phyloP scores from a whole-genome alignment of 2,113 vertebrate species.

The Arizona elegans region DNA sequence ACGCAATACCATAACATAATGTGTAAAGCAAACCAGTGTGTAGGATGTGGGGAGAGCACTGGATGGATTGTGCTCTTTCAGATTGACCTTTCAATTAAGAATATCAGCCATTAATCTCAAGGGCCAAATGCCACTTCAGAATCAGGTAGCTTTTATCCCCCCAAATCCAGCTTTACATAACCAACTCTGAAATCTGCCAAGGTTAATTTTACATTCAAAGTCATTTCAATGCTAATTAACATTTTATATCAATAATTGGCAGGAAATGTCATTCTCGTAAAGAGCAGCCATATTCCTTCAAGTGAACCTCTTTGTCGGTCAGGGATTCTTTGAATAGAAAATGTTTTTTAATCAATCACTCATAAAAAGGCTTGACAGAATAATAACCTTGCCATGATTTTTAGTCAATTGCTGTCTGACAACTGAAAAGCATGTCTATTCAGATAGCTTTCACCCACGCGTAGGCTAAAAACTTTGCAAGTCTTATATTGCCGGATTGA shows the following conservation, averaged over 20 bases:
- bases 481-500: conserved; percentile 37
- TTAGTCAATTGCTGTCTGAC: conserved; percentile 54
- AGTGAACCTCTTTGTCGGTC: conserved; percentile 40
- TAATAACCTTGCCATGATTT: conserved; percentile 50
- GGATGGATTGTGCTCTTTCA: background rate
- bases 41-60: background rate
- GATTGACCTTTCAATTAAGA: background rate
- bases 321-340: conserved; percentile 27
- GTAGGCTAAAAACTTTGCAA: conserved; percentile 45
- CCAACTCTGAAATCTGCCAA: conserved; percentile 10
- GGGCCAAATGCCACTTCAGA: background rate
- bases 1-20: background rate
- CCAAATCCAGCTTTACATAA: background rate
- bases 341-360: conserved; percentile 45
- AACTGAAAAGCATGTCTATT: conserved; percentile 54
- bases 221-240: conserved; percentile 24
- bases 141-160: background rate
- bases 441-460: conserved; percentile 41
- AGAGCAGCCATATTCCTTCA: conserved; percentile 24
- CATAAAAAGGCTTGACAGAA: conserved; percentile 55
- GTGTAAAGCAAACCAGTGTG: background rate
- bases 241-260: background rate
- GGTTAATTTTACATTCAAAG: conserved; percentile 28
- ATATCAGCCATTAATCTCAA: background rate
- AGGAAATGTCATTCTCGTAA: conserved; percentile 22